Conservation (phyloP, 2,888 invertebrate genomes). For the Spatulosminthurus flaviceps region DNA sequence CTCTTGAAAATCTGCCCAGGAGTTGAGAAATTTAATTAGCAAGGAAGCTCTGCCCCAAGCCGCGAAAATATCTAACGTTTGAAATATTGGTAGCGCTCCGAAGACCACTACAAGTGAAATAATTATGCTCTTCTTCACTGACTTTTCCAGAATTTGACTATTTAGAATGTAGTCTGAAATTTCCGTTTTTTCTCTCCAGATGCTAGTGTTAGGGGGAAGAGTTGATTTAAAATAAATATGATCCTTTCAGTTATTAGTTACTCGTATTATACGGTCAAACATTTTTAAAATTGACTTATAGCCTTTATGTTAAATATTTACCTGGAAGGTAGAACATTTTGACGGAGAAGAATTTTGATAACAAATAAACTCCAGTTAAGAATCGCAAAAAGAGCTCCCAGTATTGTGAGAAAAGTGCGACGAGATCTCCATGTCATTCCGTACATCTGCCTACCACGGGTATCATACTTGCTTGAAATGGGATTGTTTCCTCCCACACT, state of each 20-base stretch:
- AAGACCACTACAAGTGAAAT: not conserved
- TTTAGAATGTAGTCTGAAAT: not conserved
- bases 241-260: not conserved
- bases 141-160: not conserved
- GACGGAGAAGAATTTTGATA: not conserved
- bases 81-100: not conserved
- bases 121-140: not conserved
- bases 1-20: not conserved
- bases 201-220: not conserved
- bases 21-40: not conserved
- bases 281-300: not conserved
- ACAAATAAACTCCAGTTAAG: not conserved
- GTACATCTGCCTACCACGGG: no score
- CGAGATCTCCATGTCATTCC: no score
- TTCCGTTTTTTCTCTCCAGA: not conserved
- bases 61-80: not conserved
- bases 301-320: not conserved
- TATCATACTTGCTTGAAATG: no score
- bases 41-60: not conserved
- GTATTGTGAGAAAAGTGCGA: no score
- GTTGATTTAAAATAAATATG: not conserved
- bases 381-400: no score
- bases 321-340: not conserved
- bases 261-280: not conserved
- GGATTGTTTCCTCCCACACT: not conserved